phyloP scores from a whole-genome alignment of 1,140 invertebrate genomes.

The Cydia splendana region DNA sequence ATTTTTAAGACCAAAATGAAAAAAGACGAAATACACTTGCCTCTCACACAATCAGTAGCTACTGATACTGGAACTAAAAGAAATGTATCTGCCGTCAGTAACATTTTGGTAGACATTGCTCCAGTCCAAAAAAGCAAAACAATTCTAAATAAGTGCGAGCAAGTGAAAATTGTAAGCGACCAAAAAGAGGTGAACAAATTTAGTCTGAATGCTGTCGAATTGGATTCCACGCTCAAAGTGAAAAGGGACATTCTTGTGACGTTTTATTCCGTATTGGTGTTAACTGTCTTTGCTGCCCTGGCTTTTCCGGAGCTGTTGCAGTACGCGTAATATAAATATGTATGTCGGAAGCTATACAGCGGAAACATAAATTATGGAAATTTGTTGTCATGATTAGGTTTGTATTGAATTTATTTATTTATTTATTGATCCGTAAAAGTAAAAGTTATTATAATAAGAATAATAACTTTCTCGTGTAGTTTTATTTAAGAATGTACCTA shows the following conservation, averaged over 20 bases:
- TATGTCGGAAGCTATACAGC: not conserved
- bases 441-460: not conserved
- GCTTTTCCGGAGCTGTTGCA: constrained; percentile 59
- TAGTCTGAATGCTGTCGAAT: constrained; percentile 34
- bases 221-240: constrained; percentile 57
- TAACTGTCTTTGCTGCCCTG: constrained; percentile 69
- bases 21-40: not conserved
- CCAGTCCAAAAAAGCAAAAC: not conserved
- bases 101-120: constrained; percentile 11
- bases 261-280: constrained; percentile 67
- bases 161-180: constrained; percentile 6
- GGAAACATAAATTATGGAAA: constrained; percentile 18
- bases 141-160: not conserved
- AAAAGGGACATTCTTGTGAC: constrained; percentile 70
- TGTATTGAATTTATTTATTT: constrained; percentile 31
- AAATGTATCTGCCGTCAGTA: constrained; percentile 5
- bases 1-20: not conserved
- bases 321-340: not conserved
- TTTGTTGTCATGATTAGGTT: not conserved
- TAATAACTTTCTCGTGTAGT: not conserved
- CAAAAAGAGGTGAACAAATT: constrained; percentile 24
- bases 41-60: not conserved
- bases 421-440: constrained; percentile 23
- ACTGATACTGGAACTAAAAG: not conserved
- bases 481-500: not conserved